A percentile compares a stretch with the other conserved stretches of the same genome.
phyloP scores from a whole-genome alignment of 2,888 invertebrate species.

The Pterostichus niger region DNA sequence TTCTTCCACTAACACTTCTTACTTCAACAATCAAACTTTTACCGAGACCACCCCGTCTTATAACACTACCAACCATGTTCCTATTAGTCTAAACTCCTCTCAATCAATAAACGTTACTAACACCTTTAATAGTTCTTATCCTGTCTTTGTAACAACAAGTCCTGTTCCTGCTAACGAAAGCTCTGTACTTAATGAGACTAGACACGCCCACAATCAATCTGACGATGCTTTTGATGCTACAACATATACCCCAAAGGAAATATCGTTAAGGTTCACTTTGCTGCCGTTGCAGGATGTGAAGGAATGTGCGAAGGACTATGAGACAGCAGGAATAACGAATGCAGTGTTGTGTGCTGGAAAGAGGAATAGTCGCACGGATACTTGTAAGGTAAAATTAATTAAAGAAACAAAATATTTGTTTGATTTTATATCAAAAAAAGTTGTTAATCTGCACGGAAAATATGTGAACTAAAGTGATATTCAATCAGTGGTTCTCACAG shows the following conservation, averaged over 20 bases:
- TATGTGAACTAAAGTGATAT: no score
- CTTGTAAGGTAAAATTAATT: slow-evolving; percentile 26
- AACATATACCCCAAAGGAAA: not conserved
- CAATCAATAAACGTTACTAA: no score
- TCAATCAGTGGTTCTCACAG: no score
- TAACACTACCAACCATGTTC: not conserved
- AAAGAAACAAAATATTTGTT: not conserved
- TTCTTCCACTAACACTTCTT: slow-evolving; percentile 12
- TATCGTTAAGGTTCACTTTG: slow-evolving; percentile 1
- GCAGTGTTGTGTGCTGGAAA: slow-evolving; percentile 33
- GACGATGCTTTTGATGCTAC: no score
- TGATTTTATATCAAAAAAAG: no score
- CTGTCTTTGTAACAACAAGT: not conserved
- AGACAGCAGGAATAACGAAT: not conserved
- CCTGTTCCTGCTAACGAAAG: not conserved
- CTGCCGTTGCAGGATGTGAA: slow-evolving; percentile 14
- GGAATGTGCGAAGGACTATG: slow-evolving; percentile 34
- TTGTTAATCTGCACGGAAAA: no score
- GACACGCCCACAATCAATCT: not conserved
- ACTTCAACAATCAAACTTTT: not conserved
- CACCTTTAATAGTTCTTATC: not conserved
- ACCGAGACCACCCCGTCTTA: not conserved
- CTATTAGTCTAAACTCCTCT: no score
- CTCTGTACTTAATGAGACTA: not conserved
- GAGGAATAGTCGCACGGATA: slow-evolving; percentile 24